These are phyloP conservation scores for Tyrannus savana DNA, from an alignment of 2,113 vertebrate genomes.

Conservation along the genomic window DNA sequence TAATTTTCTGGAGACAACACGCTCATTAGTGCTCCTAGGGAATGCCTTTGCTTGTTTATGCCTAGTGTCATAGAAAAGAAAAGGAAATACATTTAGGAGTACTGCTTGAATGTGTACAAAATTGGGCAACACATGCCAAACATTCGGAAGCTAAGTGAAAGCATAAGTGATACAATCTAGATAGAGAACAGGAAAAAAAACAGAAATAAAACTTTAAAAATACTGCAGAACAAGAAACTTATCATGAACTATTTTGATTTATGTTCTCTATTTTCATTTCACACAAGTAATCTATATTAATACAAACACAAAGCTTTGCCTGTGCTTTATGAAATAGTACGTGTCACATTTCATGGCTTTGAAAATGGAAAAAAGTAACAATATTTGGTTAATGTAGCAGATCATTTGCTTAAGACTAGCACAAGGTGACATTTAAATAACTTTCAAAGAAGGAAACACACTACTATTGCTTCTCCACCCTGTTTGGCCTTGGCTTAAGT, in stretches of 20 bases:
- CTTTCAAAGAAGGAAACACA: background rate
- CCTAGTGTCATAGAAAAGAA: background rate
- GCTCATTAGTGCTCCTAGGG: background rate
- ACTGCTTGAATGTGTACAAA: background rate
- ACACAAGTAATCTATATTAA: constrained; percentile 69
- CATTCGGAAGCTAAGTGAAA: background rate
- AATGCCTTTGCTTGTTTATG: background rate
- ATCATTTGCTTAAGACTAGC: constrained; percentile 33
- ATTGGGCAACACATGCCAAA: background rate
- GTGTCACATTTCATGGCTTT: constrained; percentile 39
- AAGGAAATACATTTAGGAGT: background rate
- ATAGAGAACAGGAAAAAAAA: constrained; percentile 1
- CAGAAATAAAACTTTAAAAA: constrained; percentile 51
- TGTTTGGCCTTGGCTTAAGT: background rate
- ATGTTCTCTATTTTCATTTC: constrained; percentile 67
- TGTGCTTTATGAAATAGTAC: constrained; percentile 57
- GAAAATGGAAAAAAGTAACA: background rate
- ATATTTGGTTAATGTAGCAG: constrained; percentile 34
- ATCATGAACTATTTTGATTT: constrained; percentile 67
- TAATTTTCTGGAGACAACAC: background rate
- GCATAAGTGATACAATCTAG: background rate
- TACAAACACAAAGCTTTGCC: constrained; percentile 39
- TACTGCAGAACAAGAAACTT: constrained; percentile 48
- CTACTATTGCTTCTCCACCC: background rate
- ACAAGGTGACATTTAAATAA: constrained; percentile 37